Evolutionary conservation across 1,140 invertebrate species (phyloP), one percentile per base, ranked within the genome.

Genomic region (Sycophila sp.): DNA sequence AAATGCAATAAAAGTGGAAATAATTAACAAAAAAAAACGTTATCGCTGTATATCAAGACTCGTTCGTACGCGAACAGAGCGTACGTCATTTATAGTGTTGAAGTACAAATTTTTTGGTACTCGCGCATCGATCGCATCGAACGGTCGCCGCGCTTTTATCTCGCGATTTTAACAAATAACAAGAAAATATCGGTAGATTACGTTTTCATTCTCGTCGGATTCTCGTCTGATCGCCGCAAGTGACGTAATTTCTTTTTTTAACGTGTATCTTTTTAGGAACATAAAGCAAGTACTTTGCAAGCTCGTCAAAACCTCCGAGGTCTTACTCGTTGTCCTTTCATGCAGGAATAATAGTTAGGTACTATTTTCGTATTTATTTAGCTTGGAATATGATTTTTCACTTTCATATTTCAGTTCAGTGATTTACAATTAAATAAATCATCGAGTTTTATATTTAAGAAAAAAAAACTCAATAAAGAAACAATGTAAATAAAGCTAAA

Each of bases 221-320:
- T n/a, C n/a, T n/a, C n/a, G n/a, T n/a, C n/a, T n/a, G n/a, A n/a
- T n/a, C n/a, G n/a, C n/a, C n/a, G 34, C 24, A 67, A 45, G 15
- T 45, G 17, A 47, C 24, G 22, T 32, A 56, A 65, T 19, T 4
- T n/a, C n/a, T n/a, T n/a, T n/a, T n/a, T 58, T 67, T 68, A 4
- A 49, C 28, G 24, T 51, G 66, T 69, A 69, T 69, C 66, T 69
- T 69, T 51, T 51, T 60, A 69, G 66, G 66, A 69, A 69, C 66
- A 69, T 69, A 69, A 69, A 69, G 66, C 66, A 69, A 69, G 24
- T 69, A 65, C 63, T 65, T 38, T 34, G 34, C 28, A 65, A 65
- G 49, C 63, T 65, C 32, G 32, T 64, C 36, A 53, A n/a, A n/a
- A 53, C 32, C 32, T 36, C 62, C 30, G 60, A 49, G 60, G 36